Percentiles rank a stretch among this genome's conserved stretches.
Conservation (phyloP, 2,888 invertebrate genomes). For the Tipula lateralis region DNA sequence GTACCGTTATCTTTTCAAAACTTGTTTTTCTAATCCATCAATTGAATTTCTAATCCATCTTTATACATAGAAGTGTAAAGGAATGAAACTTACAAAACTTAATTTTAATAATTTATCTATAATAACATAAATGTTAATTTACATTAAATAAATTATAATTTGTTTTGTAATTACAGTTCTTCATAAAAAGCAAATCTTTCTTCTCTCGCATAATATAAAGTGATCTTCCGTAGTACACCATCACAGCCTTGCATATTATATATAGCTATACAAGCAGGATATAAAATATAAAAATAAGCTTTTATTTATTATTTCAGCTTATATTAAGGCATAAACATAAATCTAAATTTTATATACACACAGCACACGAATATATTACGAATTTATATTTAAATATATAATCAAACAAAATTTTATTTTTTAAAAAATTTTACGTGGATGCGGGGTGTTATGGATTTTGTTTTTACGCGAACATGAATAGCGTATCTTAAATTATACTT, state of each 20-base stretch:
- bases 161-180: neutral
- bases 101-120: neutral
- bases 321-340: neutral
- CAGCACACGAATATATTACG: neutral
- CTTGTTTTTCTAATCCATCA: no score
- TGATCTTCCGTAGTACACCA: no score
- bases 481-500: no score
- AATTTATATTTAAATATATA: neutral
- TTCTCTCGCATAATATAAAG: neutral
- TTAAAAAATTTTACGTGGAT: no score
- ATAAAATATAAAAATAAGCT: neutral
- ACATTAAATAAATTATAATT: neutral
- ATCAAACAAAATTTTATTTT: neutral
- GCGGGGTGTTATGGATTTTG: neutral
- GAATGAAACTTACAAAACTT: no score
- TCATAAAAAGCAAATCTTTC: neutral
- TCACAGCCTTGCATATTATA: neutral
- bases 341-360: neutral
- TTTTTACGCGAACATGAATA: neutral
- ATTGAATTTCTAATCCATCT: no score
- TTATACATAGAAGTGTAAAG: no score
- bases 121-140: neutral
- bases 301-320: slow-evolving; percentile 5
- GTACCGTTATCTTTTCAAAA: no score
- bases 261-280: neutral